A percentile compares a stretch with the other conserved stretches of the same genome.
Conservation (phyloP, 1,140 invertebrate genomes). For the Drosophila leontia region DNA sequence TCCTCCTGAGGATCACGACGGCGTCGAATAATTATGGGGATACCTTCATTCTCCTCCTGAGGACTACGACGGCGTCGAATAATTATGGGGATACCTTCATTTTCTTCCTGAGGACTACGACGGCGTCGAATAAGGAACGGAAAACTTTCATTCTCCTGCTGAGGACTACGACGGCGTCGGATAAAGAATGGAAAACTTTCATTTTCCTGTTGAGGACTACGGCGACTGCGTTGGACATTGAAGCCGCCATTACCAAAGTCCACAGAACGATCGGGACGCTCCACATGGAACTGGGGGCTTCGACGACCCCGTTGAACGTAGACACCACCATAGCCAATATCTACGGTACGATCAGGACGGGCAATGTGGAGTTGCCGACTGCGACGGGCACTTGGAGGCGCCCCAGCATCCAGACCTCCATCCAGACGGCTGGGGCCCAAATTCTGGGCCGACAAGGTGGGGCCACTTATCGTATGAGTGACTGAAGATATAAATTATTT, state of each 20-base stretch:
- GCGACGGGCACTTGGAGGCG: neutral
- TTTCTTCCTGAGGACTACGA: constrained; percentile 26
- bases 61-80: constrained; percentile 38
- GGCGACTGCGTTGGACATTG: constrained; percentile 24
- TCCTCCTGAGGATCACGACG: constrained; percentile 30
- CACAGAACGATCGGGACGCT: constrained; percentile 27
- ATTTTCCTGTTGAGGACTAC: constrained; percentile 26
- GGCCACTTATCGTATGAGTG: constrained; percentile 45
- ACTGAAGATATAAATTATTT: constrained; percentile 1
- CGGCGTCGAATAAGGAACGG: constrained; percentile 9
- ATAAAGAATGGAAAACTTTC: neutral
- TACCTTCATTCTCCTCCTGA: constrained; percentile 1
- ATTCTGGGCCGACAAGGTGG: constrained; percentile 31
- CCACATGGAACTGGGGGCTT: constrained; percentile 5
- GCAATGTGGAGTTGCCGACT: constrained; percentile 21
- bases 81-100: neutral
- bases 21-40: constrained; percentile 6
- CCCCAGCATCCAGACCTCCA: neutral
- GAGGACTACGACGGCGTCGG: constrained; percentile 39
- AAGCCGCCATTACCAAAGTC: constrained; percentile 10
- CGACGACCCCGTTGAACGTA: constrained; percentile 11
- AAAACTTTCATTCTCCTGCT: neutral
- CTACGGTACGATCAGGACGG: constrained; percentile 26
- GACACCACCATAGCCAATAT: constrained; percentile 11
- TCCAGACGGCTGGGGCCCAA: neutral